phyloP scores from a whole-genome alignment of 2,888 invertebrate genomes.

The Apeira syringaria region DNA sequence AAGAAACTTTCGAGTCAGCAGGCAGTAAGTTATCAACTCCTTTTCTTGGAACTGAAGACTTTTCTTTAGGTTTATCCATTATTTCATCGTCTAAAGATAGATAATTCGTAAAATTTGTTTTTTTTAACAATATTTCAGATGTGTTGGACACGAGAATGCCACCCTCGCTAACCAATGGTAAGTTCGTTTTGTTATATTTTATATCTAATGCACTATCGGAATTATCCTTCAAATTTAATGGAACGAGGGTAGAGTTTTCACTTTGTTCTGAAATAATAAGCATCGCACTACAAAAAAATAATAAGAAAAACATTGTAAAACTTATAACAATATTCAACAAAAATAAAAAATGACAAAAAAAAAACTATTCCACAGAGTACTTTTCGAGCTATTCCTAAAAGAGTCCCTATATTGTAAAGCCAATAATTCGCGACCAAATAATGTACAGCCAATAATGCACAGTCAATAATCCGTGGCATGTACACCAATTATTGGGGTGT shows the following conservation, averaged over 20 bases:
- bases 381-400: too few relatives aligned
- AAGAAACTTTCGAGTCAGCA: slow-evolving; percentile 11
- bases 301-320: neutral
- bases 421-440: too few relatives aligned
- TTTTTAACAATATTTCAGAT: slow-evolving; percentile 41
- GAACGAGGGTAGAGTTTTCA: slow-evolving; percentile 12
- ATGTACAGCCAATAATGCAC: too few relatives aligned
- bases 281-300: slow-evolving; percentile 9
- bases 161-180: slow-evolving; percentile 54
- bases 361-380: too few relatives aligned
- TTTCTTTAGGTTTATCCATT: slow-evolving; percentile 46
- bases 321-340: neutral
- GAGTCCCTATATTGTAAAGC: too few relatives aligned
- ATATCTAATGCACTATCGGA: neutral
- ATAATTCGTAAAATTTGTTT: slow-evolving; percentile 42
- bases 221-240: slow-evolving; percentile 1
- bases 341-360: too few relatives aligned
- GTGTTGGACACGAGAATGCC: slow-evolving; percentile 47
- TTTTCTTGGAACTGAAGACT: slow-evolving; percentile 48
- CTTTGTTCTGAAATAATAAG: slow-evolving; percentile 9
- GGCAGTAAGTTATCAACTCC: slow-evolving; percentile 39
- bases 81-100: slow-evolving; percentile 49
- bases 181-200: slow-evolving; percentile 37
- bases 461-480: too few relatives aligned
- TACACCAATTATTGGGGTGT: too few relatives aligned